Conservation (phyloP, 2,797 vertebrate genomes). For the Liasis olivaceus region DNA sequence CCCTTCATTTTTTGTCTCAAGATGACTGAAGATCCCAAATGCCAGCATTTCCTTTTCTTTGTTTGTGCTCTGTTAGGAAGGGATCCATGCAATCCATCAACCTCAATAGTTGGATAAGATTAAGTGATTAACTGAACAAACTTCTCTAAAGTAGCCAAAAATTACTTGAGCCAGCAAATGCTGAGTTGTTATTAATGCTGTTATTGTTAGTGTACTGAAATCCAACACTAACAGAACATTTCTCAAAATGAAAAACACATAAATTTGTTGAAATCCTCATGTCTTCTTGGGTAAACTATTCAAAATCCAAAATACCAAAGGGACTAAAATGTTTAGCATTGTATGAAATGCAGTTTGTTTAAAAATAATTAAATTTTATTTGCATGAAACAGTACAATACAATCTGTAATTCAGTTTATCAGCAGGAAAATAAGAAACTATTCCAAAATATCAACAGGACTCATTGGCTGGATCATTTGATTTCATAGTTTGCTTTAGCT, state of each 20-base stretch:
- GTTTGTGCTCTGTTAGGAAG: background rate
- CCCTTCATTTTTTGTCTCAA: background rate
- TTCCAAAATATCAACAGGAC: background rate
- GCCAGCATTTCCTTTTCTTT: background rate
- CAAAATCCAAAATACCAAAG: background rate
- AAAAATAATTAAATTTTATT: background rate
- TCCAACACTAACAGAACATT: conserved; percentile 6
- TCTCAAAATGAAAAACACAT: conserved; percentile 29
- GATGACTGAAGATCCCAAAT: background rate
- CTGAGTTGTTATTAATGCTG: background rate
- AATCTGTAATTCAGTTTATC: background rate
- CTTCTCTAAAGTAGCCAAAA: background rate
- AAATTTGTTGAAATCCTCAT: conserved; percentile 13
- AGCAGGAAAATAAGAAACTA: background rate
- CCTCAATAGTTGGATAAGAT: background rate
- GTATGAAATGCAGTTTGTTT: background rate
- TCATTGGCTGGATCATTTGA: background rate
- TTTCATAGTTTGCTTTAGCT: background rate
- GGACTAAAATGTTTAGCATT: background rate
- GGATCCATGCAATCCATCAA: background rate
- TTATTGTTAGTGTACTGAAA: conserved; percentile 29
- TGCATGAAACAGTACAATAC: rapidly evolving
- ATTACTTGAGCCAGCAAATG: background rate
- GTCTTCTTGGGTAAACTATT: background rate
- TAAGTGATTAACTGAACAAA: conserved; percentile 13